These are phyloP conservation scores for Sardinella longiceps DNA, from an alignment of 2,797 vertebrate genomes.

Conservation along the genomic window DNA sequence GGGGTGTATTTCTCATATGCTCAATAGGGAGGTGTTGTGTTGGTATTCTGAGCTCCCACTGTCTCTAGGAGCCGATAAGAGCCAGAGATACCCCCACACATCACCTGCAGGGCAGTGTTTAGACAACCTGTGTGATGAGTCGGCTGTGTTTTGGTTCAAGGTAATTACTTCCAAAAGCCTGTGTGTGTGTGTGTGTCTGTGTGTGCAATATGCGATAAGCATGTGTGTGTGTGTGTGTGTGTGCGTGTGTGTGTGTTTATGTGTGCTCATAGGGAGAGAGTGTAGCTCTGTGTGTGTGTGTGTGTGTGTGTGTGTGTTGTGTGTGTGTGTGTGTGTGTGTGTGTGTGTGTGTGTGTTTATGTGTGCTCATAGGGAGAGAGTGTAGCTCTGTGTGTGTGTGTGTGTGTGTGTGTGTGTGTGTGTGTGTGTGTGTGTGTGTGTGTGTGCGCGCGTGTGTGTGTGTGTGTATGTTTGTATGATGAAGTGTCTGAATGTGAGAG, in stretches of 20 bases:
- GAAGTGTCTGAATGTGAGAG: not conserved
- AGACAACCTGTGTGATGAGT: not conserved
- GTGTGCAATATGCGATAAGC: not conserved
- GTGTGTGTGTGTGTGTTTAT: not conserved
- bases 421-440: slow-evolving; percentile 5
- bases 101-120: not conserved
- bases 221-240: not conserved
- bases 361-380: not conserved
- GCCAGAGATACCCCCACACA: not conserved
- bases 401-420: not conserved
- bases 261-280: not conserved
- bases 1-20: not conserved
- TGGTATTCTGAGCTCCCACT: not conserved
- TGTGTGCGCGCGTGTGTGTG: not conserved
- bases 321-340: not conserved
- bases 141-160: not conserved
- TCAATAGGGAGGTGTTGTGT: not conserved
- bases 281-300: not conserved
- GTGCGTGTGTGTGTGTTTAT: slow-evolving; percentile 6
- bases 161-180: not conserved
- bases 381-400: too few species aligned
- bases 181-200: not conserved
- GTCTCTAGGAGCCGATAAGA: not conserved
- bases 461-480: not conserved
- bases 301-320: not conserved